Evolutionary conservation across 92 coral and sea anemone species (phyloP).

Genomic region (Paragorgia papillata): DNA sequence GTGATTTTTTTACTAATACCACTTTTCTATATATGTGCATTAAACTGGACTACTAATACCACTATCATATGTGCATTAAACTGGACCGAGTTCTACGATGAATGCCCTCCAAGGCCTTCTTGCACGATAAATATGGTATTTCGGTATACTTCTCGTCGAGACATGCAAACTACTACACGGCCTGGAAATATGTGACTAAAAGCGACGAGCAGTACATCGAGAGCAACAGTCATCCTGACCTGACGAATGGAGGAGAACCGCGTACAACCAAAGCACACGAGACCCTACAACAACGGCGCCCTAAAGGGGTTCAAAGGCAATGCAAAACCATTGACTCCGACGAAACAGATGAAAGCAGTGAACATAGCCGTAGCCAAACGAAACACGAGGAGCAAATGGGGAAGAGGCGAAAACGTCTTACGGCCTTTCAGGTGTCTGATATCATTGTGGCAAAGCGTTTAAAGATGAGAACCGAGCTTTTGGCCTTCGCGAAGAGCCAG

Average conservation of each 20-base stretch:
- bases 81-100: too few species aligned
- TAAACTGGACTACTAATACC: too few species aligned
- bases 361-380: not conserved
- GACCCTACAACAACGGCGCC: not conserved
- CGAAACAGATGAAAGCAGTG: not conserved
- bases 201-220: not conserved
- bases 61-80: too few species aligned
- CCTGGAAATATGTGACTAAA: not conserved
- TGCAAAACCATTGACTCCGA: not conserved
- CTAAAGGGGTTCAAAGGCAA: not conserved
- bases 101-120: too few species aligned
- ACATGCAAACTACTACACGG: too few species aligned
- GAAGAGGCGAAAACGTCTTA: constrained; percentile 13
- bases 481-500: constrained; percentile 1
- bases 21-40: too few species aligned
- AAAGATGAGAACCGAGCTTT: not conserved
- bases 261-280: not conserved
- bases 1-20: too few species aligned
- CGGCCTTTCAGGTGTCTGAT: constrained; percentile 6
- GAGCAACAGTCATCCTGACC: not conserved
- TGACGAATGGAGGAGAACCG: not conserved
- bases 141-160: too few species aligned
- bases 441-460: not conserved
- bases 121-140: too few species aligned
- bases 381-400: not conserved